These are phyloP conservation scores for Gila orcuttii DNA, from an alignment of 2,113 vertebrate species.

Conservation along the genomic window DNA sequence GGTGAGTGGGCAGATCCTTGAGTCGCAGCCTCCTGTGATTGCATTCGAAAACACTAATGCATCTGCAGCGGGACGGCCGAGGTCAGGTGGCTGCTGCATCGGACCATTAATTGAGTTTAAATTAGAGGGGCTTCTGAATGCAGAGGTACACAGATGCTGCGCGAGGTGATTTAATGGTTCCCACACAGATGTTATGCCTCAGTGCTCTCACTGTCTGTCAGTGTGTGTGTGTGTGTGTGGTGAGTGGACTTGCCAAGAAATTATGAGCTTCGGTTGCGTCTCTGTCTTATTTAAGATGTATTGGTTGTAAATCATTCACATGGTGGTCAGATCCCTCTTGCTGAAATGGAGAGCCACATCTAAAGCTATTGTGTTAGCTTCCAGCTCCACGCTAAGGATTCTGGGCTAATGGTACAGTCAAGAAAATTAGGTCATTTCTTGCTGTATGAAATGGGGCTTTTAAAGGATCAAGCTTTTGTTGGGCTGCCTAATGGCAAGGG, in stretches of 20 bases:
- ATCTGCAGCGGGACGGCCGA: not conserved
- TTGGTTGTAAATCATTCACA: constrained; percentile 31
- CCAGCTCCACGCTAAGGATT: constrained; percentile 9
- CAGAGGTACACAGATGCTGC: constrained; percentile 34
- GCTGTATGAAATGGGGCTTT: constrained; percentile 24
- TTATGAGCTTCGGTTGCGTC: not conserved
- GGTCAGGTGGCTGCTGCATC: constrained; percentile 7
- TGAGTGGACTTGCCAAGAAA: not conserved
- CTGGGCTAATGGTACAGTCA: constrained; percentile 7
- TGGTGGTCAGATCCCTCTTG: not conserved
- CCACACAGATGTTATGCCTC: constrained; percentile 31
- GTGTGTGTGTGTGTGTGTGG: constrained; percentile 11
- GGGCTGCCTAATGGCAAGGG: constrained; percentile 4
- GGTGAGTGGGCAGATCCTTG: constrained; percentile 1
- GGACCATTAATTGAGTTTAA: constrained; percentile 42
- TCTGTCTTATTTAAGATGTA: constrained; percentile 33
- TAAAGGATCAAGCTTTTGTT: constrained; percentile 25
- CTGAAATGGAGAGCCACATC: constrained; percentile 14
- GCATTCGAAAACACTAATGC: not conserved
- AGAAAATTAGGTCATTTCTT: constrained; percentile 29
- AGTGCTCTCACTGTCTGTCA: constrained; percentile 17
- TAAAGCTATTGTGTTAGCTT: constrained; percentile 25
- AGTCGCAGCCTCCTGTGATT: not conserved
- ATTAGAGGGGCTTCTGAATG: constrained; percentile 36
- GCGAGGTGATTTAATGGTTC: constrained; percentile 36